Base-by-base conservation (phyloP, 35 echinoderm and acorn worm genomes). In the Patiria miniata region DNA sequence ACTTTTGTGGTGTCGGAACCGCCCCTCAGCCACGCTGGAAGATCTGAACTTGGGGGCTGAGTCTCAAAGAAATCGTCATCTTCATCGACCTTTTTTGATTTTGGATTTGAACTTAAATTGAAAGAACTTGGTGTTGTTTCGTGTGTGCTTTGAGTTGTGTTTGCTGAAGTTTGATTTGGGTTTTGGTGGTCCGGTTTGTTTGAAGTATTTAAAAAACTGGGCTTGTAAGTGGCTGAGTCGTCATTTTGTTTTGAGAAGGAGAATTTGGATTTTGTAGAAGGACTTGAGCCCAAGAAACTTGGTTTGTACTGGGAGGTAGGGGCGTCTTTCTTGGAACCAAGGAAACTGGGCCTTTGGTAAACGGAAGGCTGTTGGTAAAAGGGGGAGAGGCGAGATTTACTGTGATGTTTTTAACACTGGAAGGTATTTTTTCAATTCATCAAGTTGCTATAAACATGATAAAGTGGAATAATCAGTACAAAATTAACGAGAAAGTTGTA, bases 321-420 rank as follows among this genome's bases (percentile, higher is more conserved):
- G 65, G 26, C 15, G 14, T 73, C 65, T 73, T 26, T 18, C 34
- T 73, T 73, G 34, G 65, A 1, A 34, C 65, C 65, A 73, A 73
- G 29, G 65, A 73, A 73, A 73, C 65, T 73, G 65, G 65, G 65
- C 29, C 65, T 73, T 73, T 73, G 21, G 30, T 73, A 36, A 18
- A 73, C 65, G 8, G 65, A 12, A 32, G 65, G 29, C 65, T 73
- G 65, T 73, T 73, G 65, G 26, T 73, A 30, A 73, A 61, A 73
- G 65, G 65, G 29, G 34, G 34, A 28, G 42, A 47, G 42, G 12
- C 42, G 4, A 6, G 42, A 47, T 6, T 47, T 47, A 47, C 4
- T 12, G n/a, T n/a, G n/a, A n/a, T n/a, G n/a, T n/a, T n/a, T n/a
- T n/a, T n/a, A n/a, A n/a, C n/a, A n/a, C n/a, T n/a, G n/a, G n/a